Evolutionary conservation across 1,140 invertebrate species (phyloP), one percentile per base, ranked within the genome.

Genomic region (Nomia melanderi): DNA sequence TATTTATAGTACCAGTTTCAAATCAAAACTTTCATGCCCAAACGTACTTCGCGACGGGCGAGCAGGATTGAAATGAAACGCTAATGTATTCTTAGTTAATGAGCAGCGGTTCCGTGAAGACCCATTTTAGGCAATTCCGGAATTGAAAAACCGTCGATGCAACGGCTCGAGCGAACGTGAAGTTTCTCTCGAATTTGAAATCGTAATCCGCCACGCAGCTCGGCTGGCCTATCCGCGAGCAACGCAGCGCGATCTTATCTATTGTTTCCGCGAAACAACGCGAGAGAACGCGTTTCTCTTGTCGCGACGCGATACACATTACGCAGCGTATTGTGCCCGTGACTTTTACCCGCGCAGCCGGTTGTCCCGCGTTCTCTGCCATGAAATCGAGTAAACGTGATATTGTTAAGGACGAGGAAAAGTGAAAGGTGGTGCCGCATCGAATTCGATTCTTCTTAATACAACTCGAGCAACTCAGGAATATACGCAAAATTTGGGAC

Each of bases 381-480:
- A 31, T 31, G 69, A 72, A 36, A 60, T 25, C 17, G 8, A 27
- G 23, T n/a, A n/a, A 33, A 23, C 54, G 39, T 39, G 23, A 56
- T 80, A 23, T 56, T 25, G 23, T 12, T 20, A 12, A 1, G 47
- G 47, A 12, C n/a, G 53, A 47, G 36, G 53, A 63, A 29, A 77
- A 62, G 56, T 76, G 73, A 83, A 88, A 83, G 87, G 87, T 88
- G n/a, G n/a, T n/a, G n/a, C n/a, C 85, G 87, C 83, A 88, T 90
- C 88, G 85, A 89, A 90, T 90, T 78, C 81, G 85, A 86, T 90
- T 79, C n/a, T n/a, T n/a, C n/a, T n/a, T n/a, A n/a, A n/a, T n/a
- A n/a, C n/a, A n/a, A n/a, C n/a, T n/a, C n/a, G n/a, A n/a, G n/a
- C n/a, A n/a, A n/a, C n/a, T n/a, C n/a, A n/a, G n/a, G n/a, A n/a